Percentiles rank a stretch among this genome's conserved stretches.
These are phyloP conservation scores for Smutsia temminckii DNA, from an alignment of 2,797 vertebrate genomes.

Conservation along the genomic window DNA sequence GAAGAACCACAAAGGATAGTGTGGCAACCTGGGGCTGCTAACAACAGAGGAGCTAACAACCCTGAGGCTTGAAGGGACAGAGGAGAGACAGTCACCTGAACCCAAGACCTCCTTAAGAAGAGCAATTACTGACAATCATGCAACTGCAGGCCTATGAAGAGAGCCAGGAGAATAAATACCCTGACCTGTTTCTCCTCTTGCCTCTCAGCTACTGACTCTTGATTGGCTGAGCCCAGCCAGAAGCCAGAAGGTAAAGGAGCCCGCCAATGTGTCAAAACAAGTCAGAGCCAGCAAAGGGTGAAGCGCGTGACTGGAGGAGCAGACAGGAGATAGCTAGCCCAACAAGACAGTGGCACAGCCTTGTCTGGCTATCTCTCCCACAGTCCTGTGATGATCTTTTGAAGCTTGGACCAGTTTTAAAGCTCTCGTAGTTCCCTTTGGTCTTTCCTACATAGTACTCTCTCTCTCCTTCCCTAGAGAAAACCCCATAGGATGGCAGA, in stretches of 20 bases:
- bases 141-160: background rate
- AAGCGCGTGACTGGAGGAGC: background rate
- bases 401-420: background rate
- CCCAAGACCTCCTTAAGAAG: background rate
- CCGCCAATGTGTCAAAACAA: background rate
- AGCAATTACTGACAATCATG: background rate
- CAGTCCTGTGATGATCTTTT: background rate
- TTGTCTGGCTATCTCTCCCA: background rate
- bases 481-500: background rate
- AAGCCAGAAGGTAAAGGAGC: background rate
- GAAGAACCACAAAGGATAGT: background rate
- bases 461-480: background rate
- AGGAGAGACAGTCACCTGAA: background rate
- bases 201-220: background rate
- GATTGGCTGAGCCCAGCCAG: background rate
- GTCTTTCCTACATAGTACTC: background rate
- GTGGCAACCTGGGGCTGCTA: background rate
- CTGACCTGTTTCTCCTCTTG: background rate
- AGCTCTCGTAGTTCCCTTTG: background rate
- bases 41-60: background rate
- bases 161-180: background rate
- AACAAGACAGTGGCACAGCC: background rate
- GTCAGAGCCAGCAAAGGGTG: background rate
- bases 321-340: background rate
- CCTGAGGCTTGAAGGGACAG: background rate